A percentile compares a stretch with the other conserved stretches of the same genome.
Conservation (phyloP, 2,888 invertebrate genomes). For the Yponomeuta plumbellus region DNA sequence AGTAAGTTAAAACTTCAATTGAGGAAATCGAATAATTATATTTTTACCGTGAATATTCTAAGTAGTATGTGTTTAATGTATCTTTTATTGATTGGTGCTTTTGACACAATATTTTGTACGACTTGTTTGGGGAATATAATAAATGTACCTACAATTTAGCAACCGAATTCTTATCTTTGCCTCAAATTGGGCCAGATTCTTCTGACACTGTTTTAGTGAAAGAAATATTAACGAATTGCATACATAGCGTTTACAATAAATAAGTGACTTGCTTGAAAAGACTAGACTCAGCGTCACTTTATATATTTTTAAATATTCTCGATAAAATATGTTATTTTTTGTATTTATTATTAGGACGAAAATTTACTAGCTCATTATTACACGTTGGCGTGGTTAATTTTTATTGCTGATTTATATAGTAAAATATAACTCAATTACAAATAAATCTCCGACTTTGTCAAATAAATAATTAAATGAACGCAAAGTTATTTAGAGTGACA, state of each 20-base stretch:
- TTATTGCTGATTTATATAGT: not conserved
- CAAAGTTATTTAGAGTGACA: not conserved
- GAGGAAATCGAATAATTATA: no score
- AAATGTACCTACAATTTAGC: no score
- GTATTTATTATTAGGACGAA: constrained; percentile 14
- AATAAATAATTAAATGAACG: constrained; percentile 26
- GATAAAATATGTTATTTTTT: constrained; percentile 12
- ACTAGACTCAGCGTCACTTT: constrained; percentile 40
- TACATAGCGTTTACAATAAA: not conserved
- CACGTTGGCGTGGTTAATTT: not conserved
- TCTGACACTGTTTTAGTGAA: not conserved
- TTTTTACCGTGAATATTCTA: no score
- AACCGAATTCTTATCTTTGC: no score
- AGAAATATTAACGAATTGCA: not conserved
- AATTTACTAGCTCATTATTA: constrained; percentile 14
- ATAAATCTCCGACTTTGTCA: constrained; percentile 43
- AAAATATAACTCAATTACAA: constrained; percentile 29
- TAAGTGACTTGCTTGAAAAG: constrained; percentile 26
- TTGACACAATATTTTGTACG: constrained; percentile 65
- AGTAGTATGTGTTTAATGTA: no score
- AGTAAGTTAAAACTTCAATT: not conserved
- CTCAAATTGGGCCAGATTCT: not conserved
- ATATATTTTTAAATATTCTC: constrained; percentile 9
- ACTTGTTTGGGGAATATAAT: constrained; percentile 32
- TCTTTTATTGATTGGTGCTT: constrained; percentile 21